Conservation (phyloP, 1,140 invertebrate genomes). For the Conopomorpha cramerella region DNA sequence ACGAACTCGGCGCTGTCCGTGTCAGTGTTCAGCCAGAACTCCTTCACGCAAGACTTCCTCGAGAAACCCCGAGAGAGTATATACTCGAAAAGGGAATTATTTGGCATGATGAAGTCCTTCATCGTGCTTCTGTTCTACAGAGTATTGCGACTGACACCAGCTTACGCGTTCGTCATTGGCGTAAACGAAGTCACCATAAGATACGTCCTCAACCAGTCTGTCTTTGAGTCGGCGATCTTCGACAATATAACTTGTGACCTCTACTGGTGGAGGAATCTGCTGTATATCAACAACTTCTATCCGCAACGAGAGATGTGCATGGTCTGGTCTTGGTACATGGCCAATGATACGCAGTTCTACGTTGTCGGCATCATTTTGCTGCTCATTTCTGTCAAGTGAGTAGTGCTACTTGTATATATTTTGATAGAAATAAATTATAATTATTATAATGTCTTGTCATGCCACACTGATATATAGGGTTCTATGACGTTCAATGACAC, state of each 20-base stretch:
- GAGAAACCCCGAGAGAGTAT: constrained; percentile 24
- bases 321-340: constrained; percentile 91
- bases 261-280: constrained; percentile 82
- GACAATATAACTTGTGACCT: constrained; percentile 76
- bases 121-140: constrained; percentile 36
- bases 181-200: constrained; percentile 73
- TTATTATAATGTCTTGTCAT: no score
- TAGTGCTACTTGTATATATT: constrained; percentile 7
- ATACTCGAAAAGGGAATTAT: constrained; percentile 24
- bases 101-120: constrained; percentile 29
- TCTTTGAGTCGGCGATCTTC: constrained; percentile 74
- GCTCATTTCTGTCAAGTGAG: constrained; percentile 76
- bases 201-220: constrained; percentile 68
- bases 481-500: no score
- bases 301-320: constrained; percentile 82
- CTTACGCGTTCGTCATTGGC: constrained; percentile 78
- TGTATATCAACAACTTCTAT: constrained; percentile 82
- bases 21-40: constrained; percentile 43
- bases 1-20: constrained; percentile 43
- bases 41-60: constrained; percentile 40
- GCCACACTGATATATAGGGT: no score
- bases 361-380: constrained; percentile 74
- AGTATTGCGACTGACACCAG: constrained; percentile 74
- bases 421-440: neutral
- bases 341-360: constrained; percentile 90